phyloP scores from a whole-genome alignment of 2,113 vertebrate genomes.

The Gymnarchus niloticus region DNA sequence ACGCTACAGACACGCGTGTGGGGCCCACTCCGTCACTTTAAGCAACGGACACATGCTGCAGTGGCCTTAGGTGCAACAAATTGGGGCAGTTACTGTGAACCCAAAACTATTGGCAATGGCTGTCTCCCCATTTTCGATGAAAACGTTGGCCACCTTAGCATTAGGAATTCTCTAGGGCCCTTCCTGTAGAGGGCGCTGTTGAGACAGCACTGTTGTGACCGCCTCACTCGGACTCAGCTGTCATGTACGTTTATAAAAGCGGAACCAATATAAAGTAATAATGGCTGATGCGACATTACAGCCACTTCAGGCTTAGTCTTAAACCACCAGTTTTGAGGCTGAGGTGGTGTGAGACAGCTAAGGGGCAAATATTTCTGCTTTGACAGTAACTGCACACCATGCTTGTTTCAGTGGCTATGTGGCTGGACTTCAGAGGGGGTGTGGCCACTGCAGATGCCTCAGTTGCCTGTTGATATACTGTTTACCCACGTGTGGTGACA shows the following conservation, averaged over 20 bases:
- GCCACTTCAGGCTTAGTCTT: neutral
- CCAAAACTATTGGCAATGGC: constrained; percentile 74
- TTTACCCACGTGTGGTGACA: constrained; percentile 91
- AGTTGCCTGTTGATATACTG: constrained; percentile 79
- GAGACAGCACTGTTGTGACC: neutral
- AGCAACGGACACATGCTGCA: constrained; percentile 95
- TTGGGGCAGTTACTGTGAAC: constrained; percentile 82
- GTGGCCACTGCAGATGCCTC: constrained; percentile 84
- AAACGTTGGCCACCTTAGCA: neutral
- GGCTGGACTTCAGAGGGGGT: neutral
- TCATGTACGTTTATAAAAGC: neutral
- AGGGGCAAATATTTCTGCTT: constrained; percentile 83
- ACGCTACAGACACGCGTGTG: constrained; percentile 85
- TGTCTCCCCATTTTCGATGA: neutral
- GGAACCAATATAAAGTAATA: neutral
- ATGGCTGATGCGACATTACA: no score
- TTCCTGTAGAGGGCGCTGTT: neutral
- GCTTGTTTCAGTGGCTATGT: neutral
- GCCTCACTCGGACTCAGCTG: neutral
- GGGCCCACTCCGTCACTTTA: constrained; percentile 94
- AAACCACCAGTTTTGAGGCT: neutral
- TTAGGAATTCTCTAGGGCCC: no score
- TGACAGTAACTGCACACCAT: constrained; percentile 77
- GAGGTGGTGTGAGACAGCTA: neutral
- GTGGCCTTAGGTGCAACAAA: constrained; percentile 66